phyloP scores from a whole-genome alignment of 2,888 invertebrate species.

The Leptopilina myrica region DNA sequence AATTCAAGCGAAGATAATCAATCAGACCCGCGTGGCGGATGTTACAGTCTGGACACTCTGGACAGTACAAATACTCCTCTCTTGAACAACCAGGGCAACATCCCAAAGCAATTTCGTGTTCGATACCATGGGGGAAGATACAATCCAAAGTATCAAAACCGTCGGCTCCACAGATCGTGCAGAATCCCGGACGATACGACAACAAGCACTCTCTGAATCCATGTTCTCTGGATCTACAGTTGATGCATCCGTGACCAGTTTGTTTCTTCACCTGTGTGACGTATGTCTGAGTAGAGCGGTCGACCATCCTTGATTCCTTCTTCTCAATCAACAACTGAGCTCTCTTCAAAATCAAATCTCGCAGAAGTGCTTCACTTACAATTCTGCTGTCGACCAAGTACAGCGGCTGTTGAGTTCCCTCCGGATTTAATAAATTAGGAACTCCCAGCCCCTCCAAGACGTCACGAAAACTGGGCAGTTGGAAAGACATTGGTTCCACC shows the following conservation, averaged over 20 bases:
- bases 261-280: conserved; percentile 27
- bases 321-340: background rate
- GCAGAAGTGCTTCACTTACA: background rate
- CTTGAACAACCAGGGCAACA: conserved; percentile 35
- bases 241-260: conserved; percentile 40
- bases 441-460: no score
- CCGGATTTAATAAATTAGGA: no score
- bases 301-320: background rate
- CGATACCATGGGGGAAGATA: background rate
- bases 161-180: background rate
- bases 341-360: conserved; percentile 20
- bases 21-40: conserved; percentile 42
- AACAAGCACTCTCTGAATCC: conserved; percentile 8
- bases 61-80: conserved; percentile 36
- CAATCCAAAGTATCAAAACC: background rate
- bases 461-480: no score
- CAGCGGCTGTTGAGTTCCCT: no score
- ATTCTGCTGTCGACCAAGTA: no score
- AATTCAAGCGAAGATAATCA: conserved; percentile 49
- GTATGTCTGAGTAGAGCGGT: conserved; percentile 41
- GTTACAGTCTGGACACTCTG: conserved; percentile 51
- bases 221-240: conserved; percentile 35
- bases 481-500: no score
- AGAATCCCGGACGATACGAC: conserved; percentile 27
- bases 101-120: background rate